These are phyloP conservation scores for Mystacides longicornis DNA, from an alignment of 2,888 invertebrate genomes.

Conservation along the genomic window DNA sequence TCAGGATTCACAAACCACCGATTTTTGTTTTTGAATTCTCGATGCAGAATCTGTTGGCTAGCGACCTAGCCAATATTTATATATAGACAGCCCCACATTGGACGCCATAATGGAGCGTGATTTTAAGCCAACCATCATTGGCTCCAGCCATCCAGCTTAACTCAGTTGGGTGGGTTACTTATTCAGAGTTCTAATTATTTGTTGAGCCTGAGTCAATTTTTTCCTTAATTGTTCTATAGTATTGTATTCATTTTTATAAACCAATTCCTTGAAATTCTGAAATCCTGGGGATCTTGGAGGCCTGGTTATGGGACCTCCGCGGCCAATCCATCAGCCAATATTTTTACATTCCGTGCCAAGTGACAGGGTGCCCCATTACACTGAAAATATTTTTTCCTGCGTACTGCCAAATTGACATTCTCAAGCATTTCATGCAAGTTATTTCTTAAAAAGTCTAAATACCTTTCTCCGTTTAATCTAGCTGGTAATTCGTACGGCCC, in stretches of 20 bases:
- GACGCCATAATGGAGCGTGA: too few relatives aligned
- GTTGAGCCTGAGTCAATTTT: slow-evolving; percentile 7
- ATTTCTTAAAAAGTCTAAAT: slow-evolving; percentile 22
- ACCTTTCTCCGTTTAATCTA: slow-evolving; percentile 19
- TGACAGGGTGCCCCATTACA: slow-evolving; percentile 6
- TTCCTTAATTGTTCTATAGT: not conserved
- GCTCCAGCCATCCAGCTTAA: too few relatives aligned
- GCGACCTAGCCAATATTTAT: not conserved
- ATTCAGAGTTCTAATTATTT: not conserved
- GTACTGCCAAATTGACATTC: slow-evolving; percentile 6
- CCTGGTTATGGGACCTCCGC: slow-evolving; percentile 24
- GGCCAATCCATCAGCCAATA: not conserved
- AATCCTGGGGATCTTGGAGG: slow-evolving; percentile 28
- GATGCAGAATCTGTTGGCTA: not conserved
- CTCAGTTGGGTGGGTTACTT: too few relatives aligned
- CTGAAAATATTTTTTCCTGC: slow-evolving; percentile 2
- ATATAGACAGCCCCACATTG: too few relatives aligned
- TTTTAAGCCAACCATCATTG: too few relatives aligned
- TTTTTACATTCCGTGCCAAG: not conserved
- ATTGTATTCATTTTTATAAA: slow-evolving; percentile 13
- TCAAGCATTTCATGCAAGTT: slow-evolving; percentile 5
- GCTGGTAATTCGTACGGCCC: slow-evolving; percentile 25
- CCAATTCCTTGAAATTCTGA: slow-evolving; percentile 24
- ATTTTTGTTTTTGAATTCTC: not conserved
- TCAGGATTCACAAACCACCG: not conserved